phyloP scores from a whole-genome alignment of 2,113 vertebrate species.

The Takifugu bimaculatus region DNA sequence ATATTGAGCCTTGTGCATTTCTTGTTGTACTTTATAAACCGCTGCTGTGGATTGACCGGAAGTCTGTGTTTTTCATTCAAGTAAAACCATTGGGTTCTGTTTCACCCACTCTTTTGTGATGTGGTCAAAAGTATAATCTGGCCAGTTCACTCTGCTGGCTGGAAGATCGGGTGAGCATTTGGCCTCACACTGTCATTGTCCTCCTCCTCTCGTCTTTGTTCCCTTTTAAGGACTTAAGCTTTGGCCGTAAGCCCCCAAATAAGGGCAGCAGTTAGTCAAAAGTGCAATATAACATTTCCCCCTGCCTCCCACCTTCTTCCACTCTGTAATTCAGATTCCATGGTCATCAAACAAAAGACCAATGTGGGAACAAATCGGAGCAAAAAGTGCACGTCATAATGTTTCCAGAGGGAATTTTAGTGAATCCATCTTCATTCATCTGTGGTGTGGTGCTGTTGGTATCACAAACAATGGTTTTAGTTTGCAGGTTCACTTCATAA shows the following conservation, averaged over 20 bases:
- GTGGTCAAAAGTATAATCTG: not conserved
- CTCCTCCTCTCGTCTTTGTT: constrained; percentile 38
- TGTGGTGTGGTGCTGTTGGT: not conserved
- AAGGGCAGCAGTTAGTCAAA: constrained; percentile 58
- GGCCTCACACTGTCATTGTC: constrained; percentile 20
- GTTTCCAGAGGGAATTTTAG: constrained; percentile 19
- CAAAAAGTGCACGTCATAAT: constrained; percentile 17
- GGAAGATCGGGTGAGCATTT: not conserved
- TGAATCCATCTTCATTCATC: not conserved
- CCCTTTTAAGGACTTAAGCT: constrained; percentile 69
- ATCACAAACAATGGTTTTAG: not conserved
- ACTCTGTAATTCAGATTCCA: constrained; percentile 41
- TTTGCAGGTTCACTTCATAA: not conserved
- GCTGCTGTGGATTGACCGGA: too few species aligned
- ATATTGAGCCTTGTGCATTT: too few species aligned
- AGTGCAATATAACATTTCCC: constrained; percentile 64
- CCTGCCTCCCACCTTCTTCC: constrained; percentile 27
- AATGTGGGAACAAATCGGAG: constrained; percentile 34
- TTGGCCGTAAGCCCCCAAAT: constrained; percentile 56
- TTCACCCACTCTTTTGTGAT: not conserved
- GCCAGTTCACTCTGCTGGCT: not conserved
- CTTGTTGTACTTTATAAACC: too few species aligned
- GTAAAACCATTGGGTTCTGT: not conserved
- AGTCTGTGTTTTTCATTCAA: not conserved
- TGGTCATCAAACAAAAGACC: constrained; percentile 31